Percentiles rank a stretch among this genome's conserved stretches.
Conservation (phyloP, 2,888 invertebrate genomes). For the Paralinhomoeus sp. region DNA sequence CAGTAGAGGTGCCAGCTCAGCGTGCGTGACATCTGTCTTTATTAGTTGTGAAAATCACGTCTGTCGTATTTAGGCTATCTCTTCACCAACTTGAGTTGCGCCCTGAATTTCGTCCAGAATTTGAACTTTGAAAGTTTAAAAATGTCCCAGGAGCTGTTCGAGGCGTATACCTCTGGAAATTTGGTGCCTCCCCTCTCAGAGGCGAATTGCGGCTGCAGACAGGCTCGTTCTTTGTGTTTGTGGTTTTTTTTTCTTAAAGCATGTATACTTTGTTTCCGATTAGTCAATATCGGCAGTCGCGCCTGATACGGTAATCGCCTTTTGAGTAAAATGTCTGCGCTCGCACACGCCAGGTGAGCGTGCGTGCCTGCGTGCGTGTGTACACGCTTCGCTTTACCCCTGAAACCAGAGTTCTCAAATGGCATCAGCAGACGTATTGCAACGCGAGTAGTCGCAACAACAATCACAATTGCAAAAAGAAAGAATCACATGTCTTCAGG, state of each 20-base stretch:
- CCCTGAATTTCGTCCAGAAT: constrained; percentile 88
- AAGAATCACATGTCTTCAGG: neutral
- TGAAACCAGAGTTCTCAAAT: too few relatives aligned
- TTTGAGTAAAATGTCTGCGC: neutral
- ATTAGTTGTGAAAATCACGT: neutral
- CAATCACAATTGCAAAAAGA: too few relatives aligned
- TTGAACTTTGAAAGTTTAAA: constrained; percentile 72
- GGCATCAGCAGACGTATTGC: too few relatives aligned
- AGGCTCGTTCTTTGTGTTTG: constrained; percentile 3
- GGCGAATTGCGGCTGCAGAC: constrained; percentile 15
- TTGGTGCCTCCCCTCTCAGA: constrained; percentile 44
- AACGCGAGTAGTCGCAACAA: too few relatives aligned
- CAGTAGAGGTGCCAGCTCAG: neutral
- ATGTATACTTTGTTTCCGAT: too few relatives aligned
- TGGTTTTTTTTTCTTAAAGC: neutral
- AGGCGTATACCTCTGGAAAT: constrained; percentile 73
- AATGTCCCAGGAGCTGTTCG: constrained; percentile 72
- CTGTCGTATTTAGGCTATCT: constrained; percentile 42
- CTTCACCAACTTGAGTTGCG: constrained; percentile 96
- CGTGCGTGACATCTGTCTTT: too few relatives aligned
- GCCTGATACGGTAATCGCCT: neutral
- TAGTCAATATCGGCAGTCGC: too few relatives aligned
- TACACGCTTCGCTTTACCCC: too few relatives aligned
- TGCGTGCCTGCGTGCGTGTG: too few relatives aligned
- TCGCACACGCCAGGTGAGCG: too few relatives aligned